These are phyloP conservation scores for Linnaemya vulpina DNA, from an alignment of 2,888 invertebrate species.

Conservation along the genomic window DNA sequence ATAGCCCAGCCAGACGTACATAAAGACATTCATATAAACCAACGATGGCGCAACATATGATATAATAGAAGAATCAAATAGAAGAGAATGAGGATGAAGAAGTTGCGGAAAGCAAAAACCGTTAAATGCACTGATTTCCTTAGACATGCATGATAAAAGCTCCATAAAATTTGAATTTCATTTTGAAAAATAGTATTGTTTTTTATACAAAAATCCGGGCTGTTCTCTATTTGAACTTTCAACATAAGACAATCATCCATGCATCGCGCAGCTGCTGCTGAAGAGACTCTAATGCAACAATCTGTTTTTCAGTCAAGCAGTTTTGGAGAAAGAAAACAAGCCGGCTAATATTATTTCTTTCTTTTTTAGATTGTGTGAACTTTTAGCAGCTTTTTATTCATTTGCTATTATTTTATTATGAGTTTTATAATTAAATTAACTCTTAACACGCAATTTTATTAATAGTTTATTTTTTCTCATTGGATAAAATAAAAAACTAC, in stretches of 20 bases:
- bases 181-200: background rate
- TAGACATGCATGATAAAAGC: constrained; percentile 54
- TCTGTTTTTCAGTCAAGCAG: background rate
- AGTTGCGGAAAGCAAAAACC: constrained; percentile 33
- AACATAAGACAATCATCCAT: background rate
- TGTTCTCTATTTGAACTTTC: constrained; percentile 42
- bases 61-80: background rate
- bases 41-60: constrained; percentile 3
- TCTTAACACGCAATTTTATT: constrained; percentile 61
- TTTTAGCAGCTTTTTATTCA: constrained; percentile 38
- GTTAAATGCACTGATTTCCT: constrained; percentile 64
- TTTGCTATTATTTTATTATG: constrained; percentile 32
- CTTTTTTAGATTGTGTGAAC: constrained; percentile 46
- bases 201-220: background rate
- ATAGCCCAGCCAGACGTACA: constrained; percentile 10
- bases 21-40: background rate
- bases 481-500: constrained; percentile 24
- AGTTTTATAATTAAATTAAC: constrained; percentile 56
- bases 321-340: background rate
- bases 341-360: constrained; percentile 1
- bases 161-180: constrained; percentile 52
- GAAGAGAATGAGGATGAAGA: constrained; percentile 17
- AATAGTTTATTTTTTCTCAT: constrained; percentile 20
- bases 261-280: background rate
- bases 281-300: background rate